Evolutionary conservation across 2,888 invertebrate genomes (phyloP).

Genomic region (Drymonia ruficornis): DNA sequence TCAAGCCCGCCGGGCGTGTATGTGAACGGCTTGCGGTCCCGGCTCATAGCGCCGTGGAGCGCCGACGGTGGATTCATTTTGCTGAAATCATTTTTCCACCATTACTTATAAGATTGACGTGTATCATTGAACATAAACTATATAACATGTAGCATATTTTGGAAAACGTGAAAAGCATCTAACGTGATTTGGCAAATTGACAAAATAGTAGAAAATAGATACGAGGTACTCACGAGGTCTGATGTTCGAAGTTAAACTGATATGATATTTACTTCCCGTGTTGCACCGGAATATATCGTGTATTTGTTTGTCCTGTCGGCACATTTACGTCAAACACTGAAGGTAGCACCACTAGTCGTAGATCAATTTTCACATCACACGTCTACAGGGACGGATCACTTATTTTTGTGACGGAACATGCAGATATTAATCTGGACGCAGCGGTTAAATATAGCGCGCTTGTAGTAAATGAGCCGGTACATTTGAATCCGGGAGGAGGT

Average conservation of each 20-base stretch:
- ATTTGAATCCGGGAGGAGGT: slow-evolving; percentile 63
- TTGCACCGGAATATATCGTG: slow-evolving; percentile 36
- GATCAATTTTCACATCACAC: slow-evolving; percentile 70
- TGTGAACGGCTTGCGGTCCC: slow-evolving; percentile 97
- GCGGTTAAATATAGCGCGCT: slow-evolving; percentile 80
- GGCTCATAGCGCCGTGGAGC: slow-evolving; percentile 94
- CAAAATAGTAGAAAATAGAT: slow-evolving; percentile 73
- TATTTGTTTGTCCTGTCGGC: slow-evolving; percentile 57
- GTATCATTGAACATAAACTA: slow-evolving; percentile 44
- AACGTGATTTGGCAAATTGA: slow-evolving; percentile 72
- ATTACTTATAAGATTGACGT: slow-evolving; percentile 43
- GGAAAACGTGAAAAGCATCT: slow-evolving; percentile 48
- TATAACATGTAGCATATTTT: slow-evolving; percentile 44
- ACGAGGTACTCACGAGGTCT: slow-evolving; percentile 72
- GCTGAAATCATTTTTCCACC: slow-evolving; percentile 66
- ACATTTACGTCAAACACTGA: slow-evolving; percentile 57
- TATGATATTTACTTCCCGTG: slow-evolving; percentile 69
- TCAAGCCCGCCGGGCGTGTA: slow-evolving; percentile 97
- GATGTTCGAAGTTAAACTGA: slow-evolving; percentile 50
- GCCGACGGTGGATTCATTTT: slow-evolving; percentile 91
- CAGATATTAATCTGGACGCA: slow-evolving; percentile 77
- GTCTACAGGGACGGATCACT: slow-evolving; percentile 58
- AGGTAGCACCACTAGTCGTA: slow-evolving; percentile 49
- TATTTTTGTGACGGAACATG: slow-evolving; percentile 74
- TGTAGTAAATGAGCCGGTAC: slow-evolving; percentile 72